phyloP scores from a whole-genome alignment of 2,888 invertebrate genomes.

The Diaperis boleti region DNA sequence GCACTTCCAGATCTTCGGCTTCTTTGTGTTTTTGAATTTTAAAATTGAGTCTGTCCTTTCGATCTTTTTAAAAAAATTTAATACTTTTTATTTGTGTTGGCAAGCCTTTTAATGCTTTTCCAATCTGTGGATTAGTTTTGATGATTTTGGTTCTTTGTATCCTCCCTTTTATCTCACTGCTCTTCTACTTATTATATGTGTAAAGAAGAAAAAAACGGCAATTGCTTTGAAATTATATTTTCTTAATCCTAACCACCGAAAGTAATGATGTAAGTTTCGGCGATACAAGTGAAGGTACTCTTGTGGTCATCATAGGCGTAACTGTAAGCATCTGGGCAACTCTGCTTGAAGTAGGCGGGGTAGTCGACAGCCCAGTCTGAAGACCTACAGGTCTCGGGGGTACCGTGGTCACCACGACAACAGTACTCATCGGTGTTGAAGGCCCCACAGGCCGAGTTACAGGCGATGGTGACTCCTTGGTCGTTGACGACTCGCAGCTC shows the following conservation, averaged over 20 bases:
- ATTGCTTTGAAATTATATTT: not conserved
- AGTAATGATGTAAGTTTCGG: conserved; percentile 51
- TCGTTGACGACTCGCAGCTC: conserved; percentile 55
- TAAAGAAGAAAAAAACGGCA: no score
- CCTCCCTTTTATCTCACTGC: no score
- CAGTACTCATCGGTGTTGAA: conserved; percentile 66
- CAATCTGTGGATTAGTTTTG: no score
- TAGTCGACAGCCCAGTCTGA: conserved; percentile 58
- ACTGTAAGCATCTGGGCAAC: conserved; percentile 65
- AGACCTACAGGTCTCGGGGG: conserved; percentile 63
- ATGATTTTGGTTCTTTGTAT: no score
- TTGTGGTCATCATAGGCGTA: conserved; percentile 67
- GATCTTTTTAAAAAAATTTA: no score
- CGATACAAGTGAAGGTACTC: conserved; percentile 64
- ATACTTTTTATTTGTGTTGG: no score
- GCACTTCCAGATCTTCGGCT: no score
- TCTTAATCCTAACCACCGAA: conserved; percentile 42
- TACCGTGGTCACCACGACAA: conserved; percentile 62
- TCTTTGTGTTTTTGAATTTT: no score
- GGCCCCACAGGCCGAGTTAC: conserved; percentile 65
- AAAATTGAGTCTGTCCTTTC: no score
- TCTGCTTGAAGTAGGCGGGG: conserved; percentile 45
- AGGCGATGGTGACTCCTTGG: conserved; percentile 59
- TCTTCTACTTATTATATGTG: no score
- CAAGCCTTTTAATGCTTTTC: no score